phyloP scores from a whole-genome alignment of 2,797 vertebrate species.

The Molossus alvarezi region DNA sequence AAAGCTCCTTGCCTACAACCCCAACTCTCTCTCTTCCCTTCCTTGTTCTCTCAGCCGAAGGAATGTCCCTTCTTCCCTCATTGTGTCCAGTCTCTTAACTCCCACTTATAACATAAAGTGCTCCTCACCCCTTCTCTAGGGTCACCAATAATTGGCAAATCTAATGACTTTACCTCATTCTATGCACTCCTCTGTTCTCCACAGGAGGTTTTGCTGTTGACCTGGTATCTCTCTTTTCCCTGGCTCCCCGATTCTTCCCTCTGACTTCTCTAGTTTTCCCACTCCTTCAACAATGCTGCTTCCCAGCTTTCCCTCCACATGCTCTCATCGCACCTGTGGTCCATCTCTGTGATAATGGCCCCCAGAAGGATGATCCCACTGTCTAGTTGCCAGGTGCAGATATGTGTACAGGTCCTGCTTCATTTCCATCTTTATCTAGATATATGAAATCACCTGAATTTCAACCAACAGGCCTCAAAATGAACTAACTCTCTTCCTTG shows the following conservation, averaged over 20 bases:
- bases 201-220: background rate
- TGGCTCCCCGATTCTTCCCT: background rate
- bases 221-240: background rate
- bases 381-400: background rate
- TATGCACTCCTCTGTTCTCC: background rate
- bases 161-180: background rate
- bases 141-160: background rate
- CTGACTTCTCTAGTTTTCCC: background rate
- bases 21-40: accelerated
- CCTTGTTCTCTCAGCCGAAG: background rate
- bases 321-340: background rate
- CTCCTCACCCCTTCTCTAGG: accelerated
- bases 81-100: background rate
- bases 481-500: background rate
- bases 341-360: background rate
- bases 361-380: background rate
- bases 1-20: background rate
- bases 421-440: background rate
- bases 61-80: background rate
- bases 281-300: background rate
- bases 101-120: background rate
- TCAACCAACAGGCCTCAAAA: background rate
- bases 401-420: background rate
- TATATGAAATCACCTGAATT: background rate
- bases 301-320: background rate